Evolutionary conservation across 2,797 vertebrate species (phyloP), one percentile per base, ranked within the genome.

Genomic region (Avahi laniger): DNA sequence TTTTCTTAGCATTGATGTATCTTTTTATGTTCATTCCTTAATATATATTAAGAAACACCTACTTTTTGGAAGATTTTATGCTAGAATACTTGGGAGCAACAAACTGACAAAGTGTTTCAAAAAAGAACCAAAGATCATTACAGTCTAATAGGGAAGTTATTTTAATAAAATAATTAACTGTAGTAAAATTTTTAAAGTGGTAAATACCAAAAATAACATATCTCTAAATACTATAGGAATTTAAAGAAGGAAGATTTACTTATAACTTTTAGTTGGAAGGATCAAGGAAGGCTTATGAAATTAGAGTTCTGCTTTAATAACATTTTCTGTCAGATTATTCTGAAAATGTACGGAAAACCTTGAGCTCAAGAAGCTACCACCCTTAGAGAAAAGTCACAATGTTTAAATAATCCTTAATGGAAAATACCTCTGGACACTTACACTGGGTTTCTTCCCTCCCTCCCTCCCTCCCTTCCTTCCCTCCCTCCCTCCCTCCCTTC

Each of bases 211-310:
- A 95, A 92, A 54, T 46, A 14, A 48, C 26, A 75, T 28, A 9
- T 61, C 73, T 61, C 7, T 84, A 92, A 59, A 59, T 73, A 76
- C 12, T 88, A 20, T 54, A 76, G 54, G 54, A 90, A 87, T 91
- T 96, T 93, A 93, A 91, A 78, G 93, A 76, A 86, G 52, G 76
- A 87, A 78, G 70, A 78, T 86, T 17, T 91, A 43, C 76, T 93
- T 93, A 48, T 7, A 91, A 41, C 28, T 93, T 54, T 24, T 82
- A 65, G 15, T 84, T 5, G 1, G 18, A 95, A 87, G 10, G 41
- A 86, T 52, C 22, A 46, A 35, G n/a, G 38, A 79, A 52, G 28
- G n/a, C n/a, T 72, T 78, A 65, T 72, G 35, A 86, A 96, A 84
- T 84, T 69, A 80, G 67, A 90, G 57, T 63, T 78, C n/a, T 82